Conservation (phyloP, 1,140 invertebrate genomes). For the Mercenaria mercenaria region DNA sequence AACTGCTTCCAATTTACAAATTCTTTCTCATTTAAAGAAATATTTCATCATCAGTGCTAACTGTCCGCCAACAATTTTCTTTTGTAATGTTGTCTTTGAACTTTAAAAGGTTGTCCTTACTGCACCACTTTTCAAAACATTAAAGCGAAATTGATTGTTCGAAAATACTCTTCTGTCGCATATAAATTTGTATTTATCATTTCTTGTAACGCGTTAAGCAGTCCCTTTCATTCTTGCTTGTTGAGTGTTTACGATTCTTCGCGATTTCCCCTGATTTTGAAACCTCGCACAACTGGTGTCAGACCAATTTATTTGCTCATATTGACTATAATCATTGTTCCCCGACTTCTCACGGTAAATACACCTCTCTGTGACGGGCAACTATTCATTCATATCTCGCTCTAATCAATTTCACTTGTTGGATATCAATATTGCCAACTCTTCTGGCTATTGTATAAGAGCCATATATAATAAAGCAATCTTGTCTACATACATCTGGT, state of each 20-base stretch:
- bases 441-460: conserved; percentile 15
- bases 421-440: conserved; percentile 4
- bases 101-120: too few relatives aligned
- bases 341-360: not conserved
- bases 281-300: not conserved
- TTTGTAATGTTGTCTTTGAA: not conserved
- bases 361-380: not conserved
- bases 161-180: too few relatives aligned
- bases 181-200: not conserved
- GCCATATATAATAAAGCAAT: not conserved
- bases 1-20: not conserved
- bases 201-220: not conserved
- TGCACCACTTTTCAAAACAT: too few relatives aligned
- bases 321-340: conserved; percentile 25
- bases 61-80: not conserved
- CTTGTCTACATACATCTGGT: not conserved
- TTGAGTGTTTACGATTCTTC: not conserved
- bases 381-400: not conserved
- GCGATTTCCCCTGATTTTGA: not conserved
- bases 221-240: not conserved
- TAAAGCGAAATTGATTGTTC: too few relatives aligned
- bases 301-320: conserved; percentile 57
- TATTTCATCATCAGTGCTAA: not conserved
- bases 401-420: conserved; percentile 62
- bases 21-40: not conserved